A percentile compares a stretch with the other conserved stretches of the same genome.
Conservation (phyloP, 2,113 vertebrate species). For the Eubucco bourcierii region DNA sequence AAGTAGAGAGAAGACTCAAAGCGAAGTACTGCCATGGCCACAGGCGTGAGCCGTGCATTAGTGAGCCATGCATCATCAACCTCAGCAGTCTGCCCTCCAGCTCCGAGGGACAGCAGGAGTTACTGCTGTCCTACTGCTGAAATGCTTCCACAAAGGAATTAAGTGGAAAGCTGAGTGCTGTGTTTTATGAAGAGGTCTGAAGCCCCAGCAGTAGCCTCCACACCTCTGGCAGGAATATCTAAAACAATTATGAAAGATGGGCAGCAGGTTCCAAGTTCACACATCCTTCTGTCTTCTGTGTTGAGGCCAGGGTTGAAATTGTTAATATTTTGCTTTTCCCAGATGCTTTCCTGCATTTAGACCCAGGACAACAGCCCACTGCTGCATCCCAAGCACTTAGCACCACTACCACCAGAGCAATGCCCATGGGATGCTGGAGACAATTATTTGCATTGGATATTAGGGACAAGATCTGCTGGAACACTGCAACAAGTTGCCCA, state of each 20-base stretch:
- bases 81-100: neutral
- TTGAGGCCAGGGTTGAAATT: neutral
- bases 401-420: neutral
- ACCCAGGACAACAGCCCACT: neutral
- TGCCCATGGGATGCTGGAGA: neutral
- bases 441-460: conserved; percentile 24
- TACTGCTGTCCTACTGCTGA: neutral
- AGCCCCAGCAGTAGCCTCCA: neutral
- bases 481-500: no score
- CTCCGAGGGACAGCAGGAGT: neutral
- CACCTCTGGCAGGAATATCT: neutral
- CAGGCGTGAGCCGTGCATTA: neutral
- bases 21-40: neutral
- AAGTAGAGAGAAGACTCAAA: neutral
- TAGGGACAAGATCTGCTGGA: no score
- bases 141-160: neutral
- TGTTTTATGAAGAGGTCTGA: neutral
- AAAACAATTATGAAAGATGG: neutral
- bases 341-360: neutral
- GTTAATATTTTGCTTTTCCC: neutral
- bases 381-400: conserved; percentile 24
- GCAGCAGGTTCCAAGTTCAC: neutral
- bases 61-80: neutral
- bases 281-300: neutral
- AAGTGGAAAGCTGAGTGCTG: neutral